These are phyloP conservation scores for Pyrochroa serraticornis DNA, from an alignment of 2,888 invertebrate genomes.

Conservation along the genomic window DNA sequence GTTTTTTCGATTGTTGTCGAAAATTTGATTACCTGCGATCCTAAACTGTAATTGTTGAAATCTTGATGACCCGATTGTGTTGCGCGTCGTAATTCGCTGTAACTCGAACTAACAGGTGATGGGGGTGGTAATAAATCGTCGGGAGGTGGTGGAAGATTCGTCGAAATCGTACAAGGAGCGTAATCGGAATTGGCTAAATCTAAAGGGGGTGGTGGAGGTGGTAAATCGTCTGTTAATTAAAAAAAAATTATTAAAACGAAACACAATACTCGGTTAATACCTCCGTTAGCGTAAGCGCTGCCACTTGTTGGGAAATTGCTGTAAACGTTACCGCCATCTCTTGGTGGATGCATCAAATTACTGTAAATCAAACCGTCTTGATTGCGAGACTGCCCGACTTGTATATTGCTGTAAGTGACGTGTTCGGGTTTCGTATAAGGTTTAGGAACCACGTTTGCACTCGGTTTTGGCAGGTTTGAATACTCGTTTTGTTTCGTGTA, in stretches of 20 bases:
- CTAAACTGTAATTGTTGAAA: constrained; percentile 68
- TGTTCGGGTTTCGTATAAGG: constrained; percentile 46
- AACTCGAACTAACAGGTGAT: constrained; percentile 89
- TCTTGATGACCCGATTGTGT: constrained; percentile 65
- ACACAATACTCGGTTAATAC: constrained; percentile 34
- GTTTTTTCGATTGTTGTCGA: not conserved
- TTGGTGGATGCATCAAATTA: constrained; percentile 61
- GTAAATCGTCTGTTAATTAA: constrained; percentile 62
- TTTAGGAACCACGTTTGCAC: constrained; percentile 39
- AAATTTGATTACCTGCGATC: constrained; percentile 66
- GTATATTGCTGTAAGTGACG: constrained; percentile 55
- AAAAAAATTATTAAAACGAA: constrained; percentile 28
- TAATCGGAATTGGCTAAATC: constrained; percentile 58
- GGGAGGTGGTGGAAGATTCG: constrained; percentile 60
- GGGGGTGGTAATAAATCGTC: constrained; percentile 80
- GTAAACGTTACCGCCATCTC: constrained; percentile 59
- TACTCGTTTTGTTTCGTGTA: constrained; percentile 16
- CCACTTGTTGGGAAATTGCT: constrained; percentile 60
- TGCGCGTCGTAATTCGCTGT: constrained; percentile 83
- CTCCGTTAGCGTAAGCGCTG: constrained; percentile 49
- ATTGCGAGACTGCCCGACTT: constrained; percentile 52
- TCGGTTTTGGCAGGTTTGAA: constrained; percentile 29
- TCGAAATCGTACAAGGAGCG: constrained; percentile 56
- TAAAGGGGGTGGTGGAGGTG: constrained; percentile 67
- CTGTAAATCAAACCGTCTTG: constrained; percentile 61